These are phyloP conservation scores for Notechis scutatus DNA, from an alignment of 2,113 vertebrate genomes.

Conservation along the genomic window DNA sequence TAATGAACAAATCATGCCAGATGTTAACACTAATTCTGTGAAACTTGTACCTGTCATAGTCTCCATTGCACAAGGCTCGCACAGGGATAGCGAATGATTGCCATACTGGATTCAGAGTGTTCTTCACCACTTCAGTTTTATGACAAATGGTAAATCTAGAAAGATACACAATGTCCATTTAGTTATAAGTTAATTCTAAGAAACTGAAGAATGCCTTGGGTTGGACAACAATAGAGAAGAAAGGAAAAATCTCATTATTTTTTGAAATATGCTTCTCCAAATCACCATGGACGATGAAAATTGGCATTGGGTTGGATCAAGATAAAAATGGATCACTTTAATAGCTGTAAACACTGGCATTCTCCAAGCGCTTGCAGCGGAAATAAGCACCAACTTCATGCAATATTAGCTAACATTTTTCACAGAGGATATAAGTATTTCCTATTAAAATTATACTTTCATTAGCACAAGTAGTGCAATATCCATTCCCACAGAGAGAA, in stretches of 20 bases:
- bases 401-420: background rate
- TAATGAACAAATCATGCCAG: background rate
- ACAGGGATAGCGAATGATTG: slow-evolving; percentile 88
- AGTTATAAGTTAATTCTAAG: background rate
- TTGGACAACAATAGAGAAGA: background rate
- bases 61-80: slow-evolving; percentile 89
- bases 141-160: slow-evolving; percentile 79
- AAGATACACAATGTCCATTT: background rate
- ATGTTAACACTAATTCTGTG: background rate
- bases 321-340: slow-evolving; percentile 7
- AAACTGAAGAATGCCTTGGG: background rate
- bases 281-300: background rate
- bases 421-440: background rate
- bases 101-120: slow-evolving; percentile 87
- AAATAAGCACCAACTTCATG: background rate
- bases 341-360: background rate
- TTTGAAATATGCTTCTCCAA: background rate
- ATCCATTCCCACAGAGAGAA: background rate
- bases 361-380: background rate
- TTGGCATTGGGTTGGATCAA: background rate
- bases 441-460: background rate
- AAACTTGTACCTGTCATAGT: slow-evolving; percentile 80
- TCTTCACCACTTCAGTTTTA: slow-evolving; percentile 80
- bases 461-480: background rate
- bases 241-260: background rate